Evolutionary conservation across 2,888 invertebrate species (phyloP), one percentile per base, ranked within the genome.

Genomic region (Synergus gifuensis): DNA sequence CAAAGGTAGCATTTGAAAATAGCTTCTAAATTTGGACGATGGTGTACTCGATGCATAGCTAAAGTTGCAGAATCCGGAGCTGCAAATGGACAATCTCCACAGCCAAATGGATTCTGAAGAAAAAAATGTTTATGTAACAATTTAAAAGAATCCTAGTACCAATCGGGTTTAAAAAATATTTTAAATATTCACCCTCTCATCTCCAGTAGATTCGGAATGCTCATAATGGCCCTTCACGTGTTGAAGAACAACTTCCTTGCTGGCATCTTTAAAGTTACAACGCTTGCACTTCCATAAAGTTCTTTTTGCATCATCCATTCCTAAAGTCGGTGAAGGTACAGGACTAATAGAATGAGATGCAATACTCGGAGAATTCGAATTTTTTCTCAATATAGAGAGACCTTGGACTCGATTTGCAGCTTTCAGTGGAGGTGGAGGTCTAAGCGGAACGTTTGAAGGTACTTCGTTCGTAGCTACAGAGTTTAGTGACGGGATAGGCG

Each of bases 241-340:
- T 18, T 93, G 93, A 83, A 95, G 91, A 2, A 96, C 94, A 36
- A 94, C 94, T 78, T 95, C 95, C 76, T 95, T 94, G 86, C 94
- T 95, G 40, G 94, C 93, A 91, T 95, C 94, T 86, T 96, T 95
- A 87, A 96, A 98, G 90, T 96, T 95, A 92, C 98, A 98, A 90
- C 96, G 96, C 92, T 97, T 97, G 92, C 98, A 98, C 91, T 97
- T 97, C 96, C 97, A 97, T 86, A 96, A 93, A 16, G 96, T 96
- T 88, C 95, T 95, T 92, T 96, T 96, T 63, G 94, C 93, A 88
- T 93, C 95, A 88, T 92, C 93, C 90, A 93, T 88, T 86, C 82
- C 83, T 9, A 79, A 78, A 40, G 77, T 82, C 7, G 79, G 76
- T 12, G 80, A 79, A 5, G 82, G 63, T 5, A 83, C 66, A 14